Conservation (phyloP, 2,113 vertebrate species). For the Geococcyx californianus region DNA sequence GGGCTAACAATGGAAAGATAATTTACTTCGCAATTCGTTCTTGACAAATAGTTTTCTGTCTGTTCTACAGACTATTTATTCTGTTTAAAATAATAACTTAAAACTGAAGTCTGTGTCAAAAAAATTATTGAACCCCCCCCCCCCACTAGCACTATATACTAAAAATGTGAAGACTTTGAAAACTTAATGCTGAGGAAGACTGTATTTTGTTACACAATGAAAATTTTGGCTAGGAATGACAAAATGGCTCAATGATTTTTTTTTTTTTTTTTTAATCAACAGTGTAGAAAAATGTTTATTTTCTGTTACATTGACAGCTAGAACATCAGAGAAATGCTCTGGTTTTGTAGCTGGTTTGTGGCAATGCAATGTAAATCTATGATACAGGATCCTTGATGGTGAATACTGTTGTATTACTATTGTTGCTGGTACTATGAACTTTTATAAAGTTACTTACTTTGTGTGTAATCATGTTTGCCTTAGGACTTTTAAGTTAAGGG, state of each 20-base stretch:
- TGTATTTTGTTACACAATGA: conserved; percentile 2
- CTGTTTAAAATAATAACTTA: neutral
- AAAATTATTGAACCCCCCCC: no score
- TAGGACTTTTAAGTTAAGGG: neutral
- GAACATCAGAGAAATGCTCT: neutral
- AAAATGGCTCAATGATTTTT: neutral
- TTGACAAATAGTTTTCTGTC: neutral
- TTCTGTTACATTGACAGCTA: neutral
- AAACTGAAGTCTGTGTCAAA: neutral
- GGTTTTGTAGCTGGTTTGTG: neutral
- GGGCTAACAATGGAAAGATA: neutral
- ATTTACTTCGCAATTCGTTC: neutral
- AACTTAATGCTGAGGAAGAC: neutral
- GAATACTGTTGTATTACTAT: neutral
- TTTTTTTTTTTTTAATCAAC: neutral
- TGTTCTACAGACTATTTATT: neutral
- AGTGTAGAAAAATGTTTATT: neutral
- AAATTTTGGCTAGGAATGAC: neutral
- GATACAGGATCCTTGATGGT: neutral
- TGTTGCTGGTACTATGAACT: neutral
- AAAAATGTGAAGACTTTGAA: neutral
- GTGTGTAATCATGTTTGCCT: neutral
- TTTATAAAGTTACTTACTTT: conserved; percentile 39
- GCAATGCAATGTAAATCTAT: neutral
- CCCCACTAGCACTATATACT: neutral